Conservation (phyloP, 2,888 invertebrate species). For the Pollenia amentaria region DNA sequence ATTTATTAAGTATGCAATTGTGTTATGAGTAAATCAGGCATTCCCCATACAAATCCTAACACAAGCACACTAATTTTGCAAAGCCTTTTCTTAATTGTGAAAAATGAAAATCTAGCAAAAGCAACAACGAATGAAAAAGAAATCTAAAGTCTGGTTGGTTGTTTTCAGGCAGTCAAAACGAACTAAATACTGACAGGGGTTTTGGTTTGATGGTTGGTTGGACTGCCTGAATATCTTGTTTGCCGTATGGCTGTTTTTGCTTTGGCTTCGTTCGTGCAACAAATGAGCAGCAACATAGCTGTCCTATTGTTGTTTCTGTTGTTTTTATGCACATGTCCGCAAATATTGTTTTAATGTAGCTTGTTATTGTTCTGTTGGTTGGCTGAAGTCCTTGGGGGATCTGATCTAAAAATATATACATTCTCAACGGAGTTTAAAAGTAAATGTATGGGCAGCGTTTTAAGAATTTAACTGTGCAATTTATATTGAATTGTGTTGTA, state of each 20-base stretch:
- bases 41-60: neutral
- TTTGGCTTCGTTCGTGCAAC: constrained; percentile 52
- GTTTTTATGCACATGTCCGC: constrained; percentile 77
- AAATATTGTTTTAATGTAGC: constrained; percentile 71
- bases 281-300: constrained; percentile 69
- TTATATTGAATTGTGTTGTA: constrained; percentile 54
- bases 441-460: constrained; percentile 38
- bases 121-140: constrained; percentile 5
- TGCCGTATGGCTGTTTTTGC: constrained; percentile 17
- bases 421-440: neutral
- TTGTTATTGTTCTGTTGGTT: constrained; percentile 68
- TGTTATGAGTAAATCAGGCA: neutral
- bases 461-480: constrained; percentile 43
- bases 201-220: constrained; percentile 22
- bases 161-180: constrained; percentile 11
- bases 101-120: neutral
- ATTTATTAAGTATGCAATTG: constrained; percentile 35
- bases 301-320: constrained; percentile 75
- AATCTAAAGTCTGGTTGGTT: constrained; percentile 43
- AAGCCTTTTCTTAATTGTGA: constrained; percentile 14
- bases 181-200: neutral
- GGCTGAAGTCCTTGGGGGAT: constrained; percentile 65
- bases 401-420: constrained; percentile 26
- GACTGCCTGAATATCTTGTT: neutral
- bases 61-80: neutral